These are phyloP conservation scores for Xestoiulus laeticollis DNA, from an alignment of 2,888 invertebrate species.

Conservation along the genomic window DNA sequence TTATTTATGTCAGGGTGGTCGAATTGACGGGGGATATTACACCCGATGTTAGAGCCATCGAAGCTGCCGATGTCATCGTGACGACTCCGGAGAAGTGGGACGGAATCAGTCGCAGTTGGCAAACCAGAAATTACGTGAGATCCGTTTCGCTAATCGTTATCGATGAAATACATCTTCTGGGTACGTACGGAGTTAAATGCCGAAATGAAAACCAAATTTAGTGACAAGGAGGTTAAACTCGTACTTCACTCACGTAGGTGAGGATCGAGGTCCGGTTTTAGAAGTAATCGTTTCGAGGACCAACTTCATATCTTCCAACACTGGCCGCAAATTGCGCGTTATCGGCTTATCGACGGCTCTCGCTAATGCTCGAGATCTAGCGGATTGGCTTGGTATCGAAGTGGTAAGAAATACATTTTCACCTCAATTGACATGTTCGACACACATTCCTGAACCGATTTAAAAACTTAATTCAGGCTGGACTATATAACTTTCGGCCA, in stretches of 20 bases:
- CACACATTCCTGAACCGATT: not conserved
- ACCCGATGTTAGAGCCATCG: slow-evolving; percentile 85
- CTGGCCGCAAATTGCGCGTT: slow-evolving; percentile 81
- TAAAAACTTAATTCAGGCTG: slow-evolving; percentile 69
- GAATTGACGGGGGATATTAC: slow-evolving; percentile 95
- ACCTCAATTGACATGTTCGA: not conserved
- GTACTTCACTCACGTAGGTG: slow-evolving; percentile 62
- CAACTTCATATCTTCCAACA: slow-evolving; percentile 93
- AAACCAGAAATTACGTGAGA: slow-evolving; percentile 90
- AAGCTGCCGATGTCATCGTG: slow-evolving; percentile 88
- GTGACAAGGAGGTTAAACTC: not conserved
- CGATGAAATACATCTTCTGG: slow-evolving; percentile 97
- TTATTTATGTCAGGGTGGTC: slow-evolving; percentile 73
- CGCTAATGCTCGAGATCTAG: slow-evolving; percentile 96
- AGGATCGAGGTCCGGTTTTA: slow-evolving; percentile 72
- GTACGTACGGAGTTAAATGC: slow-evolving; percentile 65
- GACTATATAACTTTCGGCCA: slow-evolving; percentile 97
- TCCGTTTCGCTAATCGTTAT: slow-evolving; percentile 91
- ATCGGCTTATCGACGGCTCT: slow-evolving; percentile 97
- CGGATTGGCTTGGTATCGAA: slow-evolving; percentile 91
- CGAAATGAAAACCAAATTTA: not conserved
- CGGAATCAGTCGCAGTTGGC: slow-evolving; percentile 98
- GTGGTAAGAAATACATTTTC: slow-evolving; percentile 59
- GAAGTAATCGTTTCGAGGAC: slow-evolving; percentile 98
- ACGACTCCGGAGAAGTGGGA: slow-evolving; percentile 99